Conservation (phyloP, 2,113 vertebrate genomes). For the Cynocephalus volans region DNA sequence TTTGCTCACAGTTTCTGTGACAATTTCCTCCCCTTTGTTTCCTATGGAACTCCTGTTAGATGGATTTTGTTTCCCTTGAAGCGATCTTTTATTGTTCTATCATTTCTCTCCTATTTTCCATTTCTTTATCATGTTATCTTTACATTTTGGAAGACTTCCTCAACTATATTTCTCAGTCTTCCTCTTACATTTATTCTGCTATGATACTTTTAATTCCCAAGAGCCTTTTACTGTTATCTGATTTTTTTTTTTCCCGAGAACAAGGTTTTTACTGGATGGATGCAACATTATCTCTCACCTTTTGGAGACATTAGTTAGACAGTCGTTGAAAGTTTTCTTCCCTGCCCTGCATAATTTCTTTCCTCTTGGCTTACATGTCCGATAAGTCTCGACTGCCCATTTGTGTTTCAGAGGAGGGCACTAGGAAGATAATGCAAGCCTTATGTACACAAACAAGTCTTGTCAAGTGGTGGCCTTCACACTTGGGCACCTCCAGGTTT, state of each 20-base stretch:
- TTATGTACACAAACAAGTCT: neutral
- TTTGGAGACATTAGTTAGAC: neutral
- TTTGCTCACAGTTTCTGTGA: neutral
- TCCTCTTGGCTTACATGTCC: neutral
- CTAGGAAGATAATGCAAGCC: neutral
- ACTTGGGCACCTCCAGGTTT: neutral
- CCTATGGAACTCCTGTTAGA: neutral
- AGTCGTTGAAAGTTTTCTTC: neutral
- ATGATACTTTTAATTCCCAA: neutral
- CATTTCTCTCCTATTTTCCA: neutral
- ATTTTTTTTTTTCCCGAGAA: neutral
- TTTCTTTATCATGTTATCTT: neutral
- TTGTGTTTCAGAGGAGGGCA: neutral
- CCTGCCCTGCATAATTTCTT: neutral
- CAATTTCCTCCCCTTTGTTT: neutral
- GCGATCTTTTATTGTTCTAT: neutral
- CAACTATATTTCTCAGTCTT: neutral
- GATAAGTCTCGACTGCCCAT: neutral
- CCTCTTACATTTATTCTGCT: neutral
- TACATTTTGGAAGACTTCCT: neutral
- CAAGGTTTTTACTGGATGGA: neutral
- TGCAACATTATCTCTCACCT: neutral
- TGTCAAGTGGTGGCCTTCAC: too few relatives aligned
- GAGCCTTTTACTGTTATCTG: neutral
- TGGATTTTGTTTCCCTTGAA: neutral